Evolutionary conservation across 2,888 invertebrate species (phyloP).

Genomic region (Hololepta plana): DNA sequence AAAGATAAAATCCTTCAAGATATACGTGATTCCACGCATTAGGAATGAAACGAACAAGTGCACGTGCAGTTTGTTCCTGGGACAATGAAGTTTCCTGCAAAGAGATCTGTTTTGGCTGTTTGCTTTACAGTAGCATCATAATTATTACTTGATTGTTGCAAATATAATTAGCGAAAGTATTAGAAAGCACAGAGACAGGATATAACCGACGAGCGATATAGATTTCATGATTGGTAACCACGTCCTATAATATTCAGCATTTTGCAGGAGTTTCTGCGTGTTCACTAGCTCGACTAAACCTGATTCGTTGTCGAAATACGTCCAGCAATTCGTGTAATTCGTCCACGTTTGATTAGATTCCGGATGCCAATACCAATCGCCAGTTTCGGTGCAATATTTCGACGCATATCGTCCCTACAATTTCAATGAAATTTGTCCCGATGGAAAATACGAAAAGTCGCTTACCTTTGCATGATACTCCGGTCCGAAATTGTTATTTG

Average conservation of each 20-base stretch:
- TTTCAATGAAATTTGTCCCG: slow-evolving; percentile 3
- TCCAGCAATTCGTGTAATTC: slow-evolving; percentile 29
- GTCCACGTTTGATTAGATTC: slow-evolving; percentile 25
- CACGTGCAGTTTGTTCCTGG: slow-evolving; percentile 44
- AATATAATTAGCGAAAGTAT: too few species aligned
- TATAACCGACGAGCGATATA: slow-evolving; percentile 34
- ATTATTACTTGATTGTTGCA: too few species aligned
- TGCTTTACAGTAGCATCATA: too few species aligned
- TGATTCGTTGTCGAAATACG: slow-evolving; percentile 15
- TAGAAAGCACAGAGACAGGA: too few species aligned
- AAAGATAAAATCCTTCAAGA: slow-evolving; percentile 36
- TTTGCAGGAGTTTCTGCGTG: too few species aligned
- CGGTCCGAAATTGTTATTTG: too few species aligned
- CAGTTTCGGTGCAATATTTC: slow-evolving; percentile 28
- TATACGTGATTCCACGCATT: slow-evolving; percentile 36
- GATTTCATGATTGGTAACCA: slow-evolving; percentile 32
- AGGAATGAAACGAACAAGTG: slow-evolving; percentile 47
- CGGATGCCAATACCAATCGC: slow-evolving; percentile 27
- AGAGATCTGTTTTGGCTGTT: too few species aligned
- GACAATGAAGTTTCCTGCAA: too few species aligned
- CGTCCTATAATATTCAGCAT: slow-evolving; percentile 19
- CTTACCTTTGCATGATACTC: too few species aligned
- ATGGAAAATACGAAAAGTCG: too few species aligned
- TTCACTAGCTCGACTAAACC: slow-evolving; percentile 15
- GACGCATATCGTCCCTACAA: slow-evolving; percentile 27